These are phyloP conservation scores for Cyclura pinguis DNA, from an alignment of 2,797 vertebrate genomes.

Conservation along the genomic window DNA sequence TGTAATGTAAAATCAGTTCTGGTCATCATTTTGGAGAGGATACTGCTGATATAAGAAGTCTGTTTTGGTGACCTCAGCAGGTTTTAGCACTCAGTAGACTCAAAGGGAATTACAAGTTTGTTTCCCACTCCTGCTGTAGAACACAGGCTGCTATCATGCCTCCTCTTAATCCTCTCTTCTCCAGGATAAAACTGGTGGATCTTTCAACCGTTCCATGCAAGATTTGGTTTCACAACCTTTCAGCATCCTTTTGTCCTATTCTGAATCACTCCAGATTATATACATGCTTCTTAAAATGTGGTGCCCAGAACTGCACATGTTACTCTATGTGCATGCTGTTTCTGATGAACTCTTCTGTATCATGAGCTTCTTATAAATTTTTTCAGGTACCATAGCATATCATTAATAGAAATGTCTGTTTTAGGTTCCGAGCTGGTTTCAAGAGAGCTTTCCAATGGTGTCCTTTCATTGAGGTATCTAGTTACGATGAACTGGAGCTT, in stretches of 20 bases:
- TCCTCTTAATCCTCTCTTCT: neutral
- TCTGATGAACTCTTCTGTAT: neutral
- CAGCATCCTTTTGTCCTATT: neutral
- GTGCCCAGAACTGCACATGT: neutral
- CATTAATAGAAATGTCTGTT: slow-evolving; percentile 32
- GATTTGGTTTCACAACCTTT: neutral
- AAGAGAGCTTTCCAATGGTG: slow-evolving; percentile 93
- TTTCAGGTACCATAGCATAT: slow-evolving; percentile 74
- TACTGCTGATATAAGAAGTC: no score
- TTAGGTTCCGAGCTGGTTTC: slow-evolving; percentile 93
- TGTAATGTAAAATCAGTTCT: no score
- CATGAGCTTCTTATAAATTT: neutral
- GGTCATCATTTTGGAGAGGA: no score
- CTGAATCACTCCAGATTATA: neutral
- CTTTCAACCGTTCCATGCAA: neutral
- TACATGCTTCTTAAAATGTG: neutral
- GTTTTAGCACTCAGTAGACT: no score
- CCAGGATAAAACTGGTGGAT: neutral
- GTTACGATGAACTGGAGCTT: slow-evolving; percentile 90
- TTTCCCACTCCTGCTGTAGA: neutral
- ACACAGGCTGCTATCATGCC: neutral
- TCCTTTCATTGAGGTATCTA: slow-evolving; percentile 89
- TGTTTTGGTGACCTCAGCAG: no score
- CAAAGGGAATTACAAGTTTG: no score
- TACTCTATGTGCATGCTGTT: neutral